phyloP scores from a whole-genome alignment of 1,140 invertebrate species.

The Adoxophyes honmai region DNA sequence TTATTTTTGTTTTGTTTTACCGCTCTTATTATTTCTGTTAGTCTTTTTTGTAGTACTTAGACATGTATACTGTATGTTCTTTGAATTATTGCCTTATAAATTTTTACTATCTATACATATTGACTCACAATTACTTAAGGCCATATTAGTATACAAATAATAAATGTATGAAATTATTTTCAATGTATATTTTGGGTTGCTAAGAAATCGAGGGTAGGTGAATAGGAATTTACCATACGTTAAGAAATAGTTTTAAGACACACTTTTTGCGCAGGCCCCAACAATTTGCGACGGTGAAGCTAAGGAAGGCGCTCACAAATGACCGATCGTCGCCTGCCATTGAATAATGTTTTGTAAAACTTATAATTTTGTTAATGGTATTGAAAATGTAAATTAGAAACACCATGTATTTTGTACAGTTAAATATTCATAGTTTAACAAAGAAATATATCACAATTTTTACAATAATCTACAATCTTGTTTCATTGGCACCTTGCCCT shows the following conservation, averaged over 20 bases:
- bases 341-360: conserved; percentile 70
- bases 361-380: conserved; percentile 69
- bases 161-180: background rate
- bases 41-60: conserved; percentile 27
- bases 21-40: conserved; percentile 19
- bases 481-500: conserved; percentile 41
- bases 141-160: conserved; percentile 10
- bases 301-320: conserved; percentile 90
- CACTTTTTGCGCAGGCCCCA: conserved; percentile 82
- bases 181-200: background rate
- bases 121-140: background rate
- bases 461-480: conserved; percentile 52
- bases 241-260: conserved; percentile 16
- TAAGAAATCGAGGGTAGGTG: background rate
- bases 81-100: conserved; percentile 1
- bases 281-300: conserved; percentile 90
- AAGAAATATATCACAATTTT: conserved; percentile 76
- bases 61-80: background rate
- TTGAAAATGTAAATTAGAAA: conserved; percentile 71
- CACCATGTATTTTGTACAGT: conserved; percentile 75
- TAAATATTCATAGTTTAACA: conserved; percentile 76
- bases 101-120: conserved; percentile 1
- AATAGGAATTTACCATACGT: conserved; percentile 3
- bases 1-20: conserved; percentile 23
- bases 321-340: conserved; percentile 89